Conservation (phyloP, 2,113 vertebrate genomes). For the Anthoscopus minutus region DNA sequence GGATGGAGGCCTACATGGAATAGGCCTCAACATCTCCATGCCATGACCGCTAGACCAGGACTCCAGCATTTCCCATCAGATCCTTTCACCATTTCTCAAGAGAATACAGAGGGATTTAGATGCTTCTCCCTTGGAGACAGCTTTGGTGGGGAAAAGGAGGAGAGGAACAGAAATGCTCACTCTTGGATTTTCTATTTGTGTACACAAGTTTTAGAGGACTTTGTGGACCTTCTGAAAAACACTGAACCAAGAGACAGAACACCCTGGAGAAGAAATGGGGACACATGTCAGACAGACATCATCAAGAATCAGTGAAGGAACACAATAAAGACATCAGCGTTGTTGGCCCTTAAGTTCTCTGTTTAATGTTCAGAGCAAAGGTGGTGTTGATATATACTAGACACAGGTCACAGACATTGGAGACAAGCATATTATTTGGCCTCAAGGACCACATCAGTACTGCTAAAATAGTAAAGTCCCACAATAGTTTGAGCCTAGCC, state of each 20-base stretch:
- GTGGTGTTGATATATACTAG: background rate
- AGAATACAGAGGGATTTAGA: background rate
- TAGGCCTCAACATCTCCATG: background rate
- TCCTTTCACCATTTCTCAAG: background rate
- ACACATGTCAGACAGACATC: background rate
- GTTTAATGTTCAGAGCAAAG: background rate
- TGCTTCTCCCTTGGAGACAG: background rate
- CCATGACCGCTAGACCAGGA: background rate
- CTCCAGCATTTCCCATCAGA: background rate
- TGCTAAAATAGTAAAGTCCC: background rate
- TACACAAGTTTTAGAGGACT: background rate
- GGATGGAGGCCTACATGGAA: accelerated
- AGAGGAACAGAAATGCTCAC: background rate
- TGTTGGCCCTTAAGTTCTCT: background rate
- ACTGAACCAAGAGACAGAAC: background rate
- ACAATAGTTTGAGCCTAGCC: background rate
- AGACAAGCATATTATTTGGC: background rate
- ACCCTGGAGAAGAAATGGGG: background rate
- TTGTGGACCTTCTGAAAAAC: background rate
- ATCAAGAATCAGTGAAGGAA: background rate
- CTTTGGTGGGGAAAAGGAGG: background rate
- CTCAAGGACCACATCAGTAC: background rate
- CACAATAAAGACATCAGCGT: background rate
- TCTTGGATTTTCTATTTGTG: background rate
- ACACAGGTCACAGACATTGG: background rate